Conservation (phyloP, 2,113 vertebrate species). For the Porphyrio hochstetteri region DNA sequence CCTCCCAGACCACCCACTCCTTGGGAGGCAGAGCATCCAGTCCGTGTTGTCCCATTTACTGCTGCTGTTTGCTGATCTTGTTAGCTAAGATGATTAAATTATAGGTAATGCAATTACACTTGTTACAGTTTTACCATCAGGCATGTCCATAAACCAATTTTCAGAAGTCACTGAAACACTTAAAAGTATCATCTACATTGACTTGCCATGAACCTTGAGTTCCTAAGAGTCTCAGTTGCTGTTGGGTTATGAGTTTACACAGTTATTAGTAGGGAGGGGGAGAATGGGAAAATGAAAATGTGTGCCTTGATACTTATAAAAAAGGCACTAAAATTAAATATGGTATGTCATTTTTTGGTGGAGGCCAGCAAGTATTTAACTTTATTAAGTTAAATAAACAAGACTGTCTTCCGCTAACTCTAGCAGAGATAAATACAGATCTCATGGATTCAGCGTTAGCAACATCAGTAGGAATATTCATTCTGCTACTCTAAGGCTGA, state of each 20-base stretch:
- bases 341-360: neutral
- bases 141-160: accelerated
- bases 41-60: accelerated
- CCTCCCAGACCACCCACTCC: neutral
- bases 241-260: neutral
- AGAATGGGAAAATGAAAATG: neutral
- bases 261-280: neutral
- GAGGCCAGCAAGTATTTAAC: neutral
- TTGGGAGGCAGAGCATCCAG: neutral
- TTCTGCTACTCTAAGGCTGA: neutral
- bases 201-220: neutral
- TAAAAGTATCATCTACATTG: neutral
- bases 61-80: neutral
- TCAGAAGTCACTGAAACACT: neutral
- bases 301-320: neutral
- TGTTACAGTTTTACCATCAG: neutral
- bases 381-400: neutral
- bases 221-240: neutral
- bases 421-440: neutral
- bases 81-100: neutral
- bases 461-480: neutral
- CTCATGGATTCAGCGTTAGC: neutral
- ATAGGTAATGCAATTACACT: neutral
- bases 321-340: neutral
- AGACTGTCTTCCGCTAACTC: neutral